Evolutionary conservation across 2,797 vertebrate genomes (phyloP).

Genomic region (Zenarchopterus dispar): DNA sequence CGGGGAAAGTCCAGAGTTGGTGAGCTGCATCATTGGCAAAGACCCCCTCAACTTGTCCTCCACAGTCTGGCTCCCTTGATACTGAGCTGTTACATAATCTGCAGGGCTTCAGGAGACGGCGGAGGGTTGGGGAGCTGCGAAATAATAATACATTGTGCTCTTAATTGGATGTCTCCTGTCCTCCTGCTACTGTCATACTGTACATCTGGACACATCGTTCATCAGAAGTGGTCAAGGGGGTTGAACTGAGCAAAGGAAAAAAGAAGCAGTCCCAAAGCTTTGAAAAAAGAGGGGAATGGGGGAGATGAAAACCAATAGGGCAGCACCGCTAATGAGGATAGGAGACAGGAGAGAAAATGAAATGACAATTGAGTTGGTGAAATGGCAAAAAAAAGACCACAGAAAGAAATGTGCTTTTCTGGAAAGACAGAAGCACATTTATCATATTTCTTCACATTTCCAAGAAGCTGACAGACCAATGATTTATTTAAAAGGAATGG

Average conservation of each 20-base stretch:
- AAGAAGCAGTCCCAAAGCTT: slow-evolving; percentile 35
- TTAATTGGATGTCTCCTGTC: slow-evolving; percentile 78
- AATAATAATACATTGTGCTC: slow-evolving; percentile 78
- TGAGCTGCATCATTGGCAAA: slow-evolving; percentile 72
- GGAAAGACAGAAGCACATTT: slow-evolving; percentile 6
- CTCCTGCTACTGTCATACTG: slow-evolving; percentile 60
- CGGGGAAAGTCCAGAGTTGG: slow-evolving; percentile 79
- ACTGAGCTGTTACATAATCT: slow-evolving; percentile 79
- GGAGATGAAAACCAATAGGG: slow-evolving; percentile 56
- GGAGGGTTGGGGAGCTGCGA: slow-evolving; percentile 38
- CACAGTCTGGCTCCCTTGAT: slow-evolving; percentile 66
- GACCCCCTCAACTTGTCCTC: slow-evolving; percentile 76
- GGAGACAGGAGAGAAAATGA: slow-evolving; percentile 55
- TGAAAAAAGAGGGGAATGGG: slow-evolving; percentile 28
- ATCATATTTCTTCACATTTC: neutral
- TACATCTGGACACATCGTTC: slow-evolving; percentile 68
- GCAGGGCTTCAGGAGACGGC: slow-evolving; percentile 55
- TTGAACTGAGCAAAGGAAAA: slow-evolving; percentile 36
- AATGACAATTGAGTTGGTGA: slow-evolving; percentile 55
- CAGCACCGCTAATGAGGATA: slow-evolving; percentile 68
- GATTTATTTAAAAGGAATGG: neutral
- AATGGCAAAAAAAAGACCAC: slow-evolving; percentile 9
- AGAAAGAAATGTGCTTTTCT: slow-evolving; percentile 21
- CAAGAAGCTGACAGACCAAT: slow-evolving; percentile 10
- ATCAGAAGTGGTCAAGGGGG: slow-evolving; percentile 44